A percentile compares a stretch with the other conserved stretches of the same genome.
Evolutionary conservation across 1,140 invertebrate genomes (phyloP).

Genomic region (Pollicipes pollicipes): DNA sequence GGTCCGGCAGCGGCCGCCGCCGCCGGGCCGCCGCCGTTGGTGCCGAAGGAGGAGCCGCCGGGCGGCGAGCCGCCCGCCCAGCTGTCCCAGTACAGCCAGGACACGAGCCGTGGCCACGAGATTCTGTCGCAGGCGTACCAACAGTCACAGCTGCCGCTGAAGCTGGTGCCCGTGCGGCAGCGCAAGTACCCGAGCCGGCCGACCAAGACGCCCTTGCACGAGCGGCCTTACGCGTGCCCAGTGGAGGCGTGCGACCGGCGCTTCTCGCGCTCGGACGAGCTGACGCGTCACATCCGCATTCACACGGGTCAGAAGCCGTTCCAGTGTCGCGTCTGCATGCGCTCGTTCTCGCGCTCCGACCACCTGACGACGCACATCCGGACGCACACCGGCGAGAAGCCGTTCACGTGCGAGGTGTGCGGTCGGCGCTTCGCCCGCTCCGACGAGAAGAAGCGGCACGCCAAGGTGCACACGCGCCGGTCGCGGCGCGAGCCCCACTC

Average conservation of each 20-base stretch:
- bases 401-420: slow-evolving; percentile 18
- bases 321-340: slow-evolving; percentile 18
- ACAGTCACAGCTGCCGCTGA: slow-evolving; percentile 46
- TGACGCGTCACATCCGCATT: slow-evolving; percentile 19
- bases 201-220: slow-evolving; percentile 93
- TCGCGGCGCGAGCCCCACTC: slow-evolving; percentile 66
- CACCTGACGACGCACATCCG: slow-evolving; percentile 19
- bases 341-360: slow-evolving; percentile 19
- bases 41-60: slow-evolving; percentile 20
- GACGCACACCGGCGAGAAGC: slow-evolving; percentile 19
- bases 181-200: slow-evolving; percentile 90
- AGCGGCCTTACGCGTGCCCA: slow-evolving; percentile 93
- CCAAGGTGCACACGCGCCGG: slow-evolving; percentile 47
- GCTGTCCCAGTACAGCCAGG: slow-evolving; percentile 83
- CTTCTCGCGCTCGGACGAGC: slow-evolving; percentile 20
- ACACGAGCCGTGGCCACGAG: slow-evolving; percentile 81
- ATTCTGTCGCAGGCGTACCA: slow-evolving; percentile 48
- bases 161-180: slow-evolving; percentile 78
- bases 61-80: slow-evolving; percentile 43
- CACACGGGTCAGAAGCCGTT: slow-evolving; percentile 19
- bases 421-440: slow-evolving; percentile 18
- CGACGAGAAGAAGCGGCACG: slow-evolving; percentile 19
- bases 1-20: background rate
- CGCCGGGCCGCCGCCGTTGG: slow-evolving; percentile 10
- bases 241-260: slow-evolving; percentile 48